phyloP scores from a whole-genome alignment of 2,888 invertebrate species.

The Altica lythri region DNA sequence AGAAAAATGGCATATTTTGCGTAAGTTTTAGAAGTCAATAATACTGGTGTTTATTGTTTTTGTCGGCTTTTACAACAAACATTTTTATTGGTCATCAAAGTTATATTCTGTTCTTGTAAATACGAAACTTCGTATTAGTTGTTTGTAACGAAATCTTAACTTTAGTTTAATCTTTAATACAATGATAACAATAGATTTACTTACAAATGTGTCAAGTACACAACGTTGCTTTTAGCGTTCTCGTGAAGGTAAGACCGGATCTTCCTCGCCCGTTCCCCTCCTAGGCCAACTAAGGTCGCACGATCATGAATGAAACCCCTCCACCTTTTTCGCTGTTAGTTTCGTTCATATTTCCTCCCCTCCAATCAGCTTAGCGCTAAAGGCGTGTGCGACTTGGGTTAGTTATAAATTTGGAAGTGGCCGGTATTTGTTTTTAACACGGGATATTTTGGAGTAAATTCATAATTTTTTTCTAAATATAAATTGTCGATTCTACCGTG shows the following conservation, averaged over 20 bases:
- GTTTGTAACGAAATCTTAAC: no score
- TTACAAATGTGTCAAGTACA: slow-evolving; percentile 5
- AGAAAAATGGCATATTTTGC: no score
- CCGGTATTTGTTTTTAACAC: slow-evolving; percentile 37
- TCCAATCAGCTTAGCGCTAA: slow-evolving; percentile 35
- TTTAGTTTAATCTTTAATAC: no score
- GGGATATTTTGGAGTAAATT: slow-evolving; percentile 26
- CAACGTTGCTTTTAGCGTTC: slow-evolving; percentile 10
- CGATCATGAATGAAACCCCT: slow-evolving; percentile 59
- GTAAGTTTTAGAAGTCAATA: no score
- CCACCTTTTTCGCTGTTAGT: slow-evolving; percentile 40
- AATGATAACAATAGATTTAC: no score
- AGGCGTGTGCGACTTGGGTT: slow-evolving; percentile 49
- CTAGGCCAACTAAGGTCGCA: slow-evolving; percentile 46
- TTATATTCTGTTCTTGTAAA: no score
- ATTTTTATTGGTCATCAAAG: no score
- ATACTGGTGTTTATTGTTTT: no score
- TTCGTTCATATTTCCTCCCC: slow-evolving; percentile 51
- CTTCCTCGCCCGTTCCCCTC: slow-evolving; percentile 33
- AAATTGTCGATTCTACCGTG: no score
- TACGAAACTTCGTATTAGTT: no score
- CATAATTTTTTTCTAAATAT: no score
- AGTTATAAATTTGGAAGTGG: slow-evolving; percentile 53
- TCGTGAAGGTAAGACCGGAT: slow-evolving; percentile 37
- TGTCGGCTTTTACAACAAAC: no score